These are phyloP conservation scores for Dolichoris vasculosae DNA, from an alignment of 1,140 invertebrate genomes.

Conservation along the genomic window DNA sequence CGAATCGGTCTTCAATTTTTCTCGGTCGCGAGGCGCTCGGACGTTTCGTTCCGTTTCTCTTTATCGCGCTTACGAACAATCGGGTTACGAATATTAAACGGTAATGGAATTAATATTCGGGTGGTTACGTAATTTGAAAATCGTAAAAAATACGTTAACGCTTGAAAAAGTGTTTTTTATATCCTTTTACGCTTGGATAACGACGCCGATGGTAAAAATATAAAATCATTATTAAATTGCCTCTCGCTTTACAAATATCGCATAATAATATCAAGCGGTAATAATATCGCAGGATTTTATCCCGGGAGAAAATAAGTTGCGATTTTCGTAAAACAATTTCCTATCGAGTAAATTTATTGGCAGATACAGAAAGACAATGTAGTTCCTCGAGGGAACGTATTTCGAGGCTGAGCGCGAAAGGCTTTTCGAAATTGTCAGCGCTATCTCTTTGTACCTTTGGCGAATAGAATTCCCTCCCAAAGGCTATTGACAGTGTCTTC, in stretches of 20 bases:
- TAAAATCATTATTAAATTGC: neutral
- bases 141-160: too few relatives aligned
- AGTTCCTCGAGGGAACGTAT: slow-evolving; percentile 2
- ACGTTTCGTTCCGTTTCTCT: too few relatives aligned
- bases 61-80: too few relatives aligned
- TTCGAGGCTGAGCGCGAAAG: neutral
- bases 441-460: slow-evolving; percentile 8
- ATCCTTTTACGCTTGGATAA: too few relatives aligned
- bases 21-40: too few relatives aligned
- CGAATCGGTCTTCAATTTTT: too few relatives aligned
- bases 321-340: neutral
- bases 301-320: neutral
- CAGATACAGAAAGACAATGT: neutral
- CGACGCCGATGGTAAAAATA: too few relatives aligned
- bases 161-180: too few relatives aligned
- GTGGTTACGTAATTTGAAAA: too few relatives aligned
- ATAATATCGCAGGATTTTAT: neutral
- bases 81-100: too few relatives aligned
- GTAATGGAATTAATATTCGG: too few relatives aligned
- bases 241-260: neutral
- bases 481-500: slow-evolving; percentile 1
- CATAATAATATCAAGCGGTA: too few relatives aligned
- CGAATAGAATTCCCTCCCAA: neutral
- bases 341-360: neutral
- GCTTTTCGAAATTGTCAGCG: slow-evolving; percentile 10